phyloP scores from a whole-genome alignment of 2,888 invertebrate genomes.

The Hypomecis punctinalis region DNA sequence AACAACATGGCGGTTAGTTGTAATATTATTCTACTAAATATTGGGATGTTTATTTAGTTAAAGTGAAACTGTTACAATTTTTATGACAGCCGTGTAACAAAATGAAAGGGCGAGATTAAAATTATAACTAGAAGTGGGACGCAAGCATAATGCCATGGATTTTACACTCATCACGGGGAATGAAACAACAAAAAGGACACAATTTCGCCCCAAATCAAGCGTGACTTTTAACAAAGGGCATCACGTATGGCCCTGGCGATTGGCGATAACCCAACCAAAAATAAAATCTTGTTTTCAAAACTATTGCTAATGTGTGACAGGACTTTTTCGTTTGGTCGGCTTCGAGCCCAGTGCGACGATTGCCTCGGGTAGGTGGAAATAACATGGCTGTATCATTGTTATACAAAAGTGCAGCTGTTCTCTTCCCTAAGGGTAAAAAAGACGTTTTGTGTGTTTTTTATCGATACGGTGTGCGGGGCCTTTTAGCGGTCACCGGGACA shows the following conservation, averaged over 20 bases:
- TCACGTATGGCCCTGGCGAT: conserved; percentile 67
- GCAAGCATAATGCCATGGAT: conserved; percentile 64
- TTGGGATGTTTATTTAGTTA: neutral
- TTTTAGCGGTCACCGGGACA: conserved; percentile 81
- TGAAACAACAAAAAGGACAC: conserved; percentile 82
- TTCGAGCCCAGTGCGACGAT: conserved; percentile 69
- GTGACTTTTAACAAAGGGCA: conserved; percentile 81
- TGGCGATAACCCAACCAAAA: conserved; percentile 62
- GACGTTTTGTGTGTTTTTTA: conserved; percentile 76
- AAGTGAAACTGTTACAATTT: neutral
- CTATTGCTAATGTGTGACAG: conserved; percentile 30
- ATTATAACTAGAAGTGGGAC: conserved; percentile 17
- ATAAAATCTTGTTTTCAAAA: conserved; percentile 40
- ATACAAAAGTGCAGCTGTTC: conserved; percentile 82
- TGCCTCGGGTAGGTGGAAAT: conserved; percentile 76
- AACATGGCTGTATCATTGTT: conserved; percentile 83
- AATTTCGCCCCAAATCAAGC: conserved; percentile 81
- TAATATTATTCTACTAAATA: neutral
- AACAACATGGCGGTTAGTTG: conserved; percentile 18
- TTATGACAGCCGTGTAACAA: conserved; percentile 49
- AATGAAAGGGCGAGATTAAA: conserved; percentile 39
- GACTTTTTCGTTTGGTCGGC: conserved; percentile 53
- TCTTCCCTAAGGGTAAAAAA: conserved; percentile 81
- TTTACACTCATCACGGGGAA: conserved; percentile 76
- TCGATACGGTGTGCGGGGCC: conserved; percentile 64